phyloP scores from a whole-genome alignment of 2,113 vertebrate species.

The human (Homo sapiens) region GRCh38 chr18:11743001-11743500 shows the following conservation, averaged over 20 bases:
- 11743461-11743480: neutral
- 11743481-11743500: neutral
- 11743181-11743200: neutral
- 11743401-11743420: neutral
- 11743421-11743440: neutral
- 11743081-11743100: neutral
- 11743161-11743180: neutral
- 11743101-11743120: neutral
- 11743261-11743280: too few species aligned
- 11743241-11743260: too few species aligned
- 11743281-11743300: neutral
- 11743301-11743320: too few species aligned
- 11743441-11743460: neutral
- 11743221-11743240: too few species aligned
- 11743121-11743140: neutral
- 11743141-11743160: neutral
- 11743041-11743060: neutral
- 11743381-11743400: neutral
- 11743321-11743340: neutral
- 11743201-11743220: neutral
- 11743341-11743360: neutral
- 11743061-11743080: neutral
- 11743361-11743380: neutral
- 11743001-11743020: neutral
- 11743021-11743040: too few species aligned